A percentile compares a stretch with the other conserved stretches of the same genome.
Conservation (phyloP, 2,797 vertebrate genomes). For the Leptatherina wallacei region DNA sequence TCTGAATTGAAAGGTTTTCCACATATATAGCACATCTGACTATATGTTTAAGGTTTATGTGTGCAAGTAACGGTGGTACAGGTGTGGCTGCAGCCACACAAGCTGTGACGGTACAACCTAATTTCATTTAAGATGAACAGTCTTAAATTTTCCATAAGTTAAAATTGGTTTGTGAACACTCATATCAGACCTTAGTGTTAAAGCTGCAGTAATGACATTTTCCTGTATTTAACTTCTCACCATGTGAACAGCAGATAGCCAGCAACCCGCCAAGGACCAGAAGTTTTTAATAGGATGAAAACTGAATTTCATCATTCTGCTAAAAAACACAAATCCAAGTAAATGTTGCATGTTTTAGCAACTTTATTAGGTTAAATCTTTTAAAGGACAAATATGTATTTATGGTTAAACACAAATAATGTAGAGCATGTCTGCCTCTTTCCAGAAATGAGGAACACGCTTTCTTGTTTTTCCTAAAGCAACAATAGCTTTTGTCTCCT, state of each 20-base stretch:
- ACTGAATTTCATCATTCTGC: not conserved
- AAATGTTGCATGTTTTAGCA: not conserved
- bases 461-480: too few species aligned
- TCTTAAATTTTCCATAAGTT: not conserved
- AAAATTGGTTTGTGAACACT: not conserved
- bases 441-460: too few species aligned
- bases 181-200: not conserved
- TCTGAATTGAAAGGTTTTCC: not conserved
- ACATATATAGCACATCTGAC: not conserved
- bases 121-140: not conserved
- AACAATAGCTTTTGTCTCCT: too few species aligned
- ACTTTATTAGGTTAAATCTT: not conserved
- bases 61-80: not conserved
- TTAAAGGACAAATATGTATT: not conserved
- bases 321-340: not conserved
- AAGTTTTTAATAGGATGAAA: not conserved
- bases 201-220: not conserved
- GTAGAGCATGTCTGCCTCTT: too few species aligned
- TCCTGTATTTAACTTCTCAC: not conserved
- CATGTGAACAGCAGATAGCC: not conserved
- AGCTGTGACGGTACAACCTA: slow-evolving; percentile 10
- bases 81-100: not conserved
- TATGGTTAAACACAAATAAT: not conserved
- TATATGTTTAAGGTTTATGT: not conserved
- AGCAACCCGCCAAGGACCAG: not conserved